Percentiles rank a stretch among this genome's conserved stretches.
Conservation (phyloP, 2,113 vertebrate genomes). For the Bujurquina vittata region DNA sequence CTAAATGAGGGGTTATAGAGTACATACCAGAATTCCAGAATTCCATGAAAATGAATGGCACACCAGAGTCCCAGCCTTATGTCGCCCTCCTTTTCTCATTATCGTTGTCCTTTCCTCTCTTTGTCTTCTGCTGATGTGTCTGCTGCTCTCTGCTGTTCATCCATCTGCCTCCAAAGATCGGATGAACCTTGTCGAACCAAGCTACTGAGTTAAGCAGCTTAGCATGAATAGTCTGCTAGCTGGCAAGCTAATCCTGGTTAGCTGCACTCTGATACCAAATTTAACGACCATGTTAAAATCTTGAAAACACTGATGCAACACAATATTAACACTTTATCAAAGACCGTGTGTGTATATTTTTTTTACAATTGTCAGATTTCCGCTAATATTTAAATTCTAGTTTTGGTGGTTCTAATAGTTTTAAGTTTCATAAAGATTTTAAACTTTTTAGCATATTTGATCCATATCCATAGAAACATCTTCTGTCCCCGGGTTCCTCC, state of each 20-base stretch:
- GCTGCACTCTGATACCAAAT: constrained; percentile 17
- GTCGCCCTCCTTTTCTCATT: constrained; percentile 48
- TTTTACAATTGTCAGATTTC: background rate
- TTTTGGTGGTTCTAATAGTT: background rate
- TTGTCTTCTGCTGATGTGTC: constrained; percentile 53
- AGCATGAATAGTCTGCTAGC: constrained; percentile 36
- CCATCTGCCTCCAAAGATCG: constrained; percentile 43
- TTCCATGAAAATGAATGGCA: constrained; percentile 44
- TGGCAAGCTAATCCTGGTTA: constrained; percentile 32
- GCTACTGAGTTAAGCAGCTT: constrained; percentile 40
- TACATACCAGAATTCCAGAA: constrained; percentile 6
- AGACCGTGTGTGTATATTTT: background rate
- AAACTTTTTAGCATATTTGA: constrained; percentile 36
- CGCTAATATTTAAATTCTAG: background rate
- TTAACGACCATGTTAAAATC: constrained; percentile 1
- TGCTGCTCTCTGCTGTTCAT: constrained; percentile 57
- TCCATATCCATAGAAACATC: constrained; percentile 43
- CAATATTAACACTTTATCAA: background rate
- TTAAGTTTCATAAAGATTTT: constrained; percentile 25
- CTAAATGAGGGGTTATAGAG: background rate
- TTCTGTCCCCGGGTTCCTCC: constrained; percentile 58
- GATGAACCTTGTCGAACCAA: constrained; percentile 39
- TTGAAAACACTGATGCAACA: background rate
- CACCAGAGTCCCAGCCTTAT: constrained; percentile 41
- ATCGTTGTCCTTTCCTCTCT: constrained; percentile 50